These are phyloP conservation scores for Saguinus midas DNA, from an alignment of 2,113 vertebrate species.

Conservation along the genomic window DNA sequence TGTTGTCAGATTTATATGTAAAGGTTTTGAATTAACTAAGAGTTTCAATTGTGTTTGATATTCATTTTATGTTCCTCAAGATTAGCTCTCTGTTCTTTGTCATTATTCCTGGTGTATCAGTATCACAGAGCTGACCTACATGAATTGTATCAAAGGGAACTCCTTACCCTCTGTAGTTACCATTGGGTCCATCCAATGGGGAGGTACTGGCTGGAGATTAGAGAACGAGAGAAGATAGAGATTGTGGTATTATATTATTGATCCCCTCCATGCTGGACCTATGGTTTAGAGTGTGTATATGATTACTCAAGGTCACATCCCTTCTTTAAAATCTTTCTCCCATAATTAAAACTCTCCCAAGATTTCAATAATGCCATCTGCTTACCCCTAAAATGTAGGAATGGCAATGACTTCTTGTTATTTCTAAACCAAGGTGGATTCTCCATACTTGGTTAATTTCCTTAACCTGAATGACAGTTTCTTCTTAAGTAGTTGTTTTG, in stretches of 20 bases:
- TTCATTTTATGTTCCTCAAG: background rate
- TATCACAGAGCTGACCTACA: background rate
- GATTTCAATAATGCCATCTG: background rate
- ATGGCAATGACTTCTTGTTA: background rate
- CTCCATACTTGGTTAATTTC: background rate
- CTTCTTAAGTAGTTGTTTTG: background rate
- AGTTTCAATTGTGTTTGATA: background rate
- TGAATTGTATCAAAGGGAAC: background rate
- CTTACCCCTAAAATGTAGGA: background rate
- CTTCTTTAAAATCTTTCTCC: background rate
- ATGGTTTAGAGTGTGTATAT: background rate
- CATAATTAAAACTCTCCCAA: background rate
- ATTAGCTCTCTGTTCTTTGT: background rate
- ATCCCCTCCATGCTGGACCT: background rate
- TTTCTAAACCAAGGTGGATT: background rate
- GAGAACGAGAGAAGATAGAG: background rate
- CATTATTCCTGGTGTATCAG: background rate
- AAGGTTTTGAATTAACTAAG: background rate
- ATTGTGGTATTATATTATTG: background rate
- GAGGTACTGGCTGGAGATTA: background rate
- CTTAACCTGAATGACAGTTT: background rate
- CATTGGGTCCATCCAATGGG: rapidly evolving
- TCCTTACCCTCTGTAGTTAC: background rate
- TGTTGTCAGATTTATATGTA: background rate
- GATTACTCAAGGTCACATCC: background rate